A percentile compares a stretch with the other conserved stretches of the same genome.
These are phyloP conservation scores for Turritopsis rubra DNA, from an alignment of 30 jellyfish, hydroid and myxozoan species.

Conservation along the genomic window DNA sequence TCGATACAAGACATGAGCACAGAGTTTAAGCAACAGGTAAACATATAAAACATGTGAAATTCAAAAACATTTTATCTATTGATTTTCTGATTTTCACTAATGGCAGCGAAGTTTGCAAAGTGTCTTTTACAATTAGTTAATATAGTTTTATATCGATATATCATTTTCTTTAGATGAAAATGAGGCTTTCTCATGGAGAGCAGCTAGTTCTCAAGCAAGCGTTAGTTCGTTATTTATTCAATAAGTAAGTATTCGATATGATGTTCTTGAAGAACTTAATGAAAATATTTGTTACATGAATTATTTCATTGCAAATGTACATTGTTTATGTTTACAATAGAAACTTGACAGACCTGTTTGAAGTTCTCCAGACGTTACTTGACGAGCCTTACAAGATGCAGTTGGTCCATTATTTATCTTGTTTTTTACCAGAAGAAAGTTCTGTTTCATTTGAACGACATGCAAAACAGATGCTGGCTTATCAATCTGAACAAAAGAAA, in stretches of 20 bases:
- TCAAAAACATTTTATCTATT: no score
- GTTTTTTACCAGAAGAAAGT: constrained; percentile 46
- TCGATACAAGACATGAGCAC: neutral
- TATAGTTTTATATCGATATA: neutral
- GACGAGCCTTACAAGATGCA: constrained; percentile 77
- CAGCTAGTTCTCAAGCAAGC: constrained; percentile 70
- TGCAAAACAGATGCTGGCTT: constrained; percentile 67
- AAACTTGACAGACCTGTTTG: constrained; percentile 37
- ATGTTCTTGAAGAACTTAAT: neutral
- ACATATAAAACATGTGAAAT: no score
- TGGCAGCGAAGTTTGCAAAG: no score
- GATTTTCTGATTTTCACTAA: no score
- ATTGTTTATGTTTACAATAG: neutral
- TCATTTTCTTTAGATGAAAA: constrained; percentile 41
- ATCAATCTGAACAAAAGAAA: constrained; percentile 63
- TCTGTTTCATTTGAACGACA: constrained; percentile 47
- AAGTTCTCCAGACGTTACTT: constrained; percentile 52
- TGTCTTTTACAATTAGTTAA: neutral
- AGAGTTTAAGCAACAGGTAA: neutral
- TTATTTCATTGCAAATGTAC: neutral
- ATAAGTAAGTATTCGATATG: constrained; percentile 27
- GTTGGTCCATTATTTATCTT: constrained; percentile 56
- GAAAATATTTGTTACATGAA: neutral
- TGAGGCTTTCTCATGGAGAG: constrained; percentile 63
- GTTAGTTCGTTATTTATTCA: constrained; percentile 30